These are phyloP conservation scores for Molanna angustata DNA, from an alignment of 2,888 invertebrate species.

Conservation along the genomic window DNA sequence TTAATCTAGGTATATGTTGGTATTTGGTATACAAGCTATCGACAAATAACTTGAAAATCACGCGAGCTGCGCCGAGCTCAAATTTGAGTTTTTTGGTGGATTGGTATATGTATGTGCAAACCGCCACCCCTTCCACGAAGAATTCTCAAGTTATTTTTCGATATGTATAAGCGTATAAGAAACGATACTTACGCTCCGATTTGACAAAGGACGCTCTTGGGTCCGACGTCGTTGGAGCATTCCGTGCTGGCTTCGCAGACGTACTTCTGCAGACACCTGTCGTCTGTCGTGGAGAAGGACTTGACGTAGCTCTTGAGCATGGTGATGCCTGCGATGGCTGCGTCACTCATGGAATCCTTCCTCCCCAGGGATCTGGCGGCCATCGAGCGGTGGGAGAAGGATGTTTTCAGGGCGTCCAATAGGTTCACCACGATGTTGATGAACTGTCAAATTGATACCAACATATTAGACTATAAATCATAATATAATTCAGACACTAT, in stretches of 20 bases:
- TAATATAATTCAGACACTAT: too few relatives aligned
- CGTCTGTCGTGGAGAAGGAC: slow-evolving; percentile 73
- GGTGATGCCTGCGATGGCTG: slow-evolving; percentile 81
- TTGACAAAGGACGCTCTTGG: slow-evolving; percentile 86
- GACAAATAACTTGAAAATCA: too few relatives aligned
- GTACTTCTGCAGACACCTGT: slow-evolving; percentile 82
- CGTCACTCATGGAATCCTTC: slow-evolving; percentile 87
- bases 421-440: slow-evolving; percentile 90
- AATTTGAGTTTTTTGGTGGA: too few relatives aligned
- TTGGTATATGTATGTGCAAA: too few relatives aligned
- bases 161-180: too few relatives aligned
- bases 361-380: slow-evolving; percentile 81
- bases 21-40: too few relatives aligned
- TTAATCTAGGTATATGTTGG: too few relatives aligned
- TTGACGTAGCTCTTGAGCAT: slow-evolving; percentile 88
- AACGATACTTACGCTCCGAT: slow-evolving; percentile 79
- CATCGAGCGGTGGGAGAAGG: slow-evolving; percentile 87
- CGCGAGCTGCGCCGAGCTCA: too few relatives aligned
- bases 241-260: slow-evolving; percentile 89
- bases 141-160: too few relatives aligned
- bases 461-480: too few relatives aligned
- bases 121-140: too few relatives aligned
- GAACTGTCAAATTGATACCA: slow-evolving; percentile 62
- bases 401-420: slow-evolving; percentile 87
- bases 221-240: slow-evolving; percentile 76